A percentile compares a stretch with the other conserved stretches of the same genome.
Evolutionary conservation across 2,888 invertebrate genomes (phyloP).

Genomic region (Cheilosia scutellata): DNA sequence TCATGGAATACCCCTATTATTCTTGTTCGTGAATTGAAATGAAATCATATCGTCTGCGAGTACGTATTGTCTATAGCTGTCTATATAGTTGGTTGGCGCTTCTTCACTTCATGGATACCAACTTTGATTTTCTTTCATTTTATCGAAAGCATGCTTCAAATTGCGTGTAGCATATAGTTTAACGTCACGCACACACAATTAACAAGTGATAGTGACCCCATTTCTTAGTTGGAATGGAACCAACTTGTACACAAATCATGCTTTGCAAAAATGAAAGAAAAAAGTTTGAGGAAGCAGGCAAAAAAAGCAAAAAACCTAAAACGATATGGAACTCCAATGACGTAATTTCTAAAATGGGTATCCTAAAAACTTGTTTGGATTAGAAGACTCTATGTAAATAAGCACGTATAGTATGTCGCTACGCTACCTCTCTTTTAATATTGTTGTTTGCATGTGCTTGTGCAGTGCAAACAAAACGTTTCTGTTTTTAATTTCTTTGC

Average conservation of each 20-base stretch:
- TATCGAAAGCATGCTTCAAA: slow-evolving; percentile 20
- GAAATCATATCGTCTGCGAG: not conserved
- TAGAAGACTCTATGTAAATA: slow-evolving; percentile 45
- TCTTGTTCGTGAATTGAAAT: slow-evolving; percentile 45
- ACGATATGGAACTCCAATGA: slow-evolving; percentile 48
- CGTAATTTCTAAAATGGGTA: slow-evolving; percentile 70
- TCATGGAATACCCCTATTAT: too few species aligned
- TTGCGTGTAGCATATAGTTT: slow-evolving; percentile 9
- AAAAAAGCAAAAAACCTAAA: slow-evolving; percentile 9
- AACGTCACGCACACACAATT: slow-evolving; percentile 65
- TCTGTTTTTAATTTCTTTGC: slow-evolving; percentile 10
- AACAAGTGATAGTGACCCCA: slow-evolving; percentile 70
- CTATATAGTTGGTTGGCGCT: slow-evolving; percentile 16
- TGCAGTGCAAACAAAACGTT: slow-evolving; percentile 8
- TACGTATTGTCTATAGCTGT: not conserved
- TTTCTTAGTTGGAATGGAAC: slow-evolving; percentile 54
- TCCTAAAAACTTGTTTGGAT: slow-evolving; percentile 62
- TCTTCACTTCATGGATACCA: slow-evolving; percentile 42
- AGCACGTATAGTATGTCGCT: slow-evolving; percentile 2
- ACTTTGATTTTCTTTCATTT: slow-evolving; percentile 28
- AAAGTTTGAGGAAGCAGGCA: slow-evolving; percentile 24
- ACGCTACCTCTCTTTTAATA: slow-evolving; percentile 4
- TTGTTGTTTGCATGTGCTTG: slow-evolving; percentile 24
- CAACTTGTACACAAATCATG: slow-evolving; percentile 53
- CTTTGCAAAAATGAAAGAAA: slow-evolving; percentile 32